Conservation (phyloP, 2,888 invertebrate genomes). For the Pocota personata region DNA sequence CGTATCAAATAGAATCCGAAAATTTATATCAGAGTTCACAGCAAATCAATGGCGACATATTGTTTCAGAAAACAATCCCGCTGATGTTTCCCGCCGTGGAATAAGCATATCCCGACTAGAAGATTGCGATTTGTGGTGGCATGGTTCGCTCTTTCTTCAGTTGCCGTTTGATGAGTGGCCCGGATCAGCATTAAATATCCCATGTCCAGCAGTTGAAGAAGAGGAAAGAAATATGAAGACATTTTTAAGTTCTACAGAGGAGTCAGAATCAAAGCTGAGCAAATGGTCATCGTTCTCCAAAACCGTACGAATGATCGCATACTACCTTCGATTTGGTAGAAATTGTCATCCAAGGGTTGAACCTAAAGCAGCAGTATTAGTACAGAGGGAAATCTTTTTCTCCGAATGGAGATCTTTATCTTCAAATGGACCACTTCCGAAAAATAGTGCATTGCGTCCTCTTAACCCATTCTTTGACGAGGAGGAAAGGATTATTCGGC, state of each 20-base stretch:
- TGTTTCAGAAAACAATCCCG: background rate
- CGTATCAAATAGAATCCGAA: conserved; percentile 6
- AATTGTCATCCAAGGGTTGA: too few relatives aligned
- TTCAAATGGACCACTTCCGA: too few relatives aligned
- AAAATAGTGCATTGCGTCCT: background rate
- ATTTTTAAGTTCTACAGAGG: background rate
- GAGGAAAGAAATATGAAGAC: background rate
- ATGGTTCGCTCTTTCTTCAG: too few relatives aligned
- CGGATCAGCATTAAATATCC: background rate
- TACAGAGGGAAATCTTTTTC: too few relatives aligned
- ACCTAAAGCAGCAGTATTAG: too few relatives aligned
- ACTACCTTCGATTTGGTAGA: too few relatives aligned
- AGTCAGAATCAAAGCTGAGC: background rate
- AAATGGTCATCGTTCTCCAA: background rate
- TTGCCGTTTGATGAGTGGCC: conserved; percentile 3
- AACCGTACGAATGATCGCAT: too few relatives aligned
- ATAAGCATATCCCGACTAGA: conserved; percentile 4
- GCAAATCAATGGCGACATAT: conserved; percentile 10
- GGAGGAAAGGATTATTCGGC: conserved; percentile 17
- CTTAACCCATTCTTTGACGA: conserved; percentile 30
- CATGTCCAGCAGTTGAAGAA: too few relatives aligned
- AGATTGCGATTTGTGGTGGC: conserved; percentile 13
- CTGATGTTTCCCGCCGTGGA: conserved; percentile 15
- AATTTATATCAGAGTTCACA: background rate
- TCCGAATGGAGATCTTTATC: too few relatives aligned